A percentile compares a stretch with the other conserved stretches of the same genome.
phyloP scores from a whole-genome alignment of 2,113 vertebrate genomes.

The Tricholaema leucomelas region DNA sequence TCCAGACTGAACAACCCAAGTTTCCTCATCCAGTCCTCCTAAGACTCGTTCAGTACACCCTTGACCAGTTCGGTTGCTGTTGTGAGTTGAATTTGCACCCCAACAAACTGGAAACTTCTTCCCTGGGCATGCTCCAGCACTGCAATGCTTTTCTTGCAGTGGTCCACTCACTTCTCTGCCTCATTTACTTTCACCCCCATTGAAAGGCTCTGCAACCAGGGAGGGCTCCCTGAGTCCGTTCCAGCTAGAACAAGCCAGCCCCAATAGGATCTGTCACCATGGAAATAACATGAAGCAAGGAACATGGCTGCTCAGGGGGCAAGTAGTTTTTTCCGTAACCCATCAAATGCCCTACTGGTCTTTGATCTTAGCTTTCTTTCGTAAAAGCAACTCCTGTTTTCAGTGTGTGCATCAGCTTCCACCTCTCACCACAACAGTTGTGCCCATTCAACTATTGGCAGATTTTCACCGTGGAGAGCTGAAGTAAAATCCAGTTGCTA shows the following conservation, averaged over 20 bases:
- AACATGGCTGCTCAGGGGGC: neutral
- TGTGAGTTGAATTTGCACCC: too few species aligned
- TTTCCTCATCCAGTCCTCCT: too few species aligned
- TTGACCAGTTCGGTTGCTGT: too few species aligned
- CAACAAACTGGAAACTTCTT: too few species aligned
- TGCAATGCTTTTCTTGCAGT: too few species aligned
- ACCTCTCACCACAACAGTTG: fast-evolving
- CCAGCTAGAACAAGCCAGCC: fast-evolving
- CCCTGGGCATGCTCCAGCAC: too few species aligned
- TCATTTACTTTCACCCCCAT: neutral
- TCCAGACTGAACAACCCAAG: too few species aligned
- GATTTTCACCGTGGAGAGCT: neutral
- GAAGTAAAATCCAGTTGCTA: neutral
- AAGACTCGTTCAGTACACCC: too few species aligned
- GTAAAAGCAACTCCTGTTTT: neutral
- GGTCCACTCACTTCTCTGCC: too few species aligned
- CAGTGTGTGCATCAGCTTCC: fast-evolving
- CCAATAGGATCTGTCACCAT: neutral
- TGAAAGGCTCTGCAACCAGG: fast-evolving
- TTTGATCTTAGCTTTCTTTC: neutral
- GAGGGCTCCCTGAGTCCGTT: fast-evolving
- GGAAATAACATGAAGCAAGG: neutral
- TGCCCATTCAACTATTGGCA: neutral
- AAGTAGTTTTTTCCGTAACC: fast-evolving
- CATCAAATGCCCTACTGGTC: too few species aligned